Conservation (phyloP, 1,140 invertebrate genomes). For the Drosophila sp. region DNA sequence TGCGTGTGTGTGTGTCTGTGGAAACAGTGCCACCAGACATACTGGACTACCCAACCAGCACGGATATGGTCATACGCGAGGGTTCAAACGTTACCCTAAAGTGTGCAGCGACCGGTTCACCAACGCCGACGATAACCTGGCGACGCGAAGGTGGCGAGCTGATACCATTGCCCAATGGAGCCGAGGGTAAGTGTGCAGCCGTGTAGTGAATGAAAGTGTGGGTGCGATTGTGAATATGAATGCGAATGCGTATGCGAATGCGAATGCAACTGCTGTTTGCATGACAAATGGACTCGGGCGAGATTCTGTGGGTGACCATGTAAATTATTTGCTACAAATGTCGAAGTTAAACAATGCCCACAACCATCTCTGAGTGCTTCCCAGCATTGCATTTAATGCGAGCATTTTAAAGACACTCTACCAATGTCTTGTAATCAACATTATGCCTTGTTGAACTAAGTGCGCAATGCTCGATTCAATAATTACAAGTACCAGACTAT, state of each 20-base stretch:
- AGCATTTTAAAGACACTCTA: conserved; percentile 52
- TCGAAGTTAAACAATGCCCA: conserved; percentile 38
- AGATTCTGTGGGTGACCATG: conserved; percentile 36
- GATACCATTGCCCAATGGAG: conserved; percentile 87
- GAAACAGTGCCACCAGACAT: conserved; percentile 93
- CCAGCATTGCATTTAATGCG: conserved; percentile 60
- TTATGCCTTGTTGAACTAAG: conserved; percentile 3
- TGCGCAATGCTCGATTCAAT: conserved; percentile 20
- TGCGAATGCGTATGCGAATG: conserved; percentile 11
- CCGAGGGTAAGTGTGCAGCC: conserved; percentile 86
- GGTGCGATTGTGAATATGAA: background rate
- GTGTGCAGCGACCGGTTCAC: conserved; percentile 92
- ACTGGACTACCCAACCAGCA: conserved; percentile 92
- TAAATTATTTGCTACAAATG: conserved; percentile 50
- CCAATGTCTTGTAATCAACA: conserved; percentile 40
- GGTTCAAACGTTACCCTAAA: conserved; percentile 93
- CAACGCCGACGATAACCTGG: conserved; percentile 92
- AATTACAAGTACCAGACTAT: conserved; percentile 30
- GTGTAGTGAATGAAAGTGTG: background rate
- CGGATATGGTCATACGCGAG: conserved; percentile 94
- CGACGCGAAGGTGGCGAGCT: conserved; percentile 90
- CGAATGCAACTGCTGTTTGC: conserved; percentile 23
- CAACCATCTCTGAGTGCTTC: conserved; percentile 42
- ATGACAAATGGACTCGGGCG: conserved; percentile 48
- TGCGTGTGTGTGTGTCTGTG: conserved; percentile 24